phyloP scores from a whole-genome alignment of 2,797 vertebrate genomes.

The Arnoldichthys spilopterus region DNA sequence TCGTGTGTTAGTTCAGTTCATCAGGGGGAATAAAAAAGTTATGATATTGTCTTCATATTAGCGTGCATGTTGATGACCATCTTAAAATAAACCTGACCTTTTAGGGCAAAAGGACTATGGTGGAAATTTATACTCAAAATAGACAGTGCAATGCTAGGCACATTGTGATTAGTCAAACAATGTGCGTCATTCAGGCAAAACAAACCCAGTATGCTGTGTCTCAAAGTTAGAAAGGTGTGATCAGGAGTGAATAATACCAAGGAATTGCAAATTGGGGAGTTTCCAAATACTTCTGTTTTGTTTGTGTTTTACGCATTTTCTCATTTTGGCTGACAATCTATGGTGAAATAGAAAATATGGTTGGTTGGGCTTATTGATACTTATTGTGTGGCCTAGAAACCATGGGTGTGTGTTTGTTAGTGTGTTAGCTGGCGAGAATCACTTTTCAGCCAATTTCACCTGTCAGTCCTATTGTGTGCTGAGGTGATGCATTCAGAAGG shows the following conservation, averaged over 20 bases:
- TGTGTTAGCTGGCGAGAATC: constrained; percentile 3
- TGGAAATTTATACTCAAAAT: constrained; percentile 43
- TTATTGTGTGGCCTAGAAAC: constrained; percentile 38
- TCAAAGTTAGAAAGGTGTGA: constrained; percentile 30
- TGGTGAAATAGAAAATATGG: background rate
- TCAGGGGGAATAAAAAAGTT: too few relatives aligned
- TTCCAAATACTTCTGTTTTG: constrained; percentile 25
- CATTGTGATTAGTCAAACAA: constrained; percentile 45
- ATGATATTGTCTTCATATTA: too few relatives aligned
- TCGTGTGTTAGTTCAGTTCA: constrained; percentile 19
- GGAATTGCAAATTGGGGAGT: constrained; percentile 33
- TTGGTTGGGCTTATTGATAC: background rate
- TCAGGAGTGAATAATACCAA: constrained; percentile 31
- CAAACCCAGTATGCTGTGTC: constrained; percentile 36
- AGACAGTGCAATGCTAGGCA: constrained; percentile 31
- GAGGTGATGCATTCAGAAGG: constrained; percentile 48
- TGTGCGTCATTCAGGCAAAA: constrained; percentile 33
- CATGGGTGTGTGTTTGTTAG: constrained; percentile 19
- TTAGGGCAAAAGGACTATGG: constrained; percentile 23
- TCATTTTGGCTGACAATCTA: constrained; percentile 3
- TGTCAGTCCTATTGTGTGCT: constrained; percentile 65
- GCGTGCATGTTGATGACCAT: constrained; percentile 5
- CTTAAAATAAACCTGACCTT: constrained; percentile 45
- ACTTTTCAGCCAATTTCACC: constrained; percentile 62
- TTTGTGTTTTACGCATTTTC: background rate